Percentiles rank a stretch among this genome's conserved stretches.
These are phyloP conservation scores for Aptenodytes forsteri DNA, from an alignment of 2,113 vertebrate species.

Conservation along the genomic window DNA sequence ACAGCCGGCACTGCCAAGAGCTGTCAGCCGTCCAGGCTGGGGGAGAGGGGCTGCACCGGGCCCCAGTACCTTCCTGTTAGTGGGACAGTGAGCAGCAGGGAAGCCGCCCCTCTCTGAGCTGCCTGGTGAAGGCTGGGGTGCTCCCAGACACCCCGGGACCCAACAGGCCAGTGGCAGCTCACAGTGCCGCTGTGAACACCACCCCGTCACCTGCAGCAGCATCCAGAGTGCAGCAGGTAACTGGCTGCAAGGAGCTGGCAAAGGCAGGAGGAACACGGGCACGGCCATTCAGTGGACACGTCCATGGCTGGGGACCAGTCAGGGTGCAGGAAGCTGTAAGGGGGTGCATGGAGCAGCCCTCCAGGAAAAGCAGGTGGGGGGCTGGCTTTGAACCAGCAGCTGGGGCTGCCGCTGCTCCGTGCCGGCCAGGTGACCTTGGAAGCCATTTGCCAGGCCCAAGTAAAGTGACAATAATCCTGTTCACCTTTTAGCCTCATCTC, in stretches of 20 bases:
- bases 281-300: fast-evolving
- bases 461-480: conserved; percentile 27
- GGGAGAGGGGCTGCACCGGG: fast-evolving
- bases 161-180: background rate
- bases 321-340: background rate
- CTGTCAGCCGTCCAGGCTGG: background rate
- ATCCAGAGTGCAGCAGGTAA: fast-evolving
- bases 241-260: background rate
- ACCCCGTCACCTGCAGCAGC: background rate
- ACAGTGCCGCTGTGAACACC: fast-evolving
- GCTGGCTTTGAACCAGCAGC: background rate
- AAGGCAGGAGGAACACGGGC: fast-evolving
- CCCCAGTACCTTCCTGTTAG: background rate
- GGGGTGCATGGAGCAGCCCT: background rate
- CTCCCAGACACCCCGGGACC: background rate
- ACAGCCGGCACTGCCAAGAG: background rate
- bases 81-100: background rate
- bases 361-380: background rate
- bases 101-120: background rate
- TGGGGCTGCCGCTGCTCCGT: fast-evolving
- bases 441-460: background rate
- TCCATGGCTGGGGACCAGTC: background rate
- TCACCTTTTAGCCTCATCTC: conserved; percentile 35
- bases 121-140: fast-evolving
- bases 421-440: background rate